Base-by-base conservation (phyloP, 2,113 vertebrate genomes). In the Serinus canaria region DNA sequence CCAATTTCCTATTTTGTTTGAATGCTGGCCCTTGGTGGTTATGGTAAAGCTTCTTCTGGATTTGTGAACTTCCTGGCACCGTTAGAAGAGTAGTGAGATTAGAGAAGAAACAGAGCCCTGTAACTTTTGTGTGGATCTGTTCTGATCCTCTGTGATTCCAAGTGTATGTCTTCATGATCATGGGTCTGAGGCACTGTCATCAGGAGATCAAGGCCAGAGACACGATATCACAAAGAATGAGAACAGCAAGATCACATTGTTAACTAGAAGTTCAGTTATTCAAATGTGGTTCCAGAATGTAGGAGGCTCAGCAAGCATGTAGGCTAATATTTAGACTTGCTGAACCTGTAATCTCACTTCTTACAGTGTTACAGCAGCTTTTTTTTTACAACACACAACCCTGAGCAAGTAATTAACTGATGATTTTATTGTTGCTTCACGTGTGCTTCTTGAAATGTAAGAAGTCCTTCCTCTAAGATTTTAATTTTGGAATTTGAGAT, bases 401-500 rank as follows among this genome's bases (percentile, higher is more conserved):
- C 76, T 6, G 3, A 78, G 31, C 35, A 87, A 83, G 39, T 83
- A 81, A 96, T 93, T 91, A 39, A 66, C 37, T 92, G 83, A 49
- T 52, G 83, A 78, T 49, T 86, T 68, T 82, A 59, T 44, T 92
- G 63, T 94, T 87, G 66, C 90, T 95, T 97, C 76, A 72, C 85
- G 84, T 84, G 43, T 12, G 53, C 47, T n/a, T 92, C 79, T 58
- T 5, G 11, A 79, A 93, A 83, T 91, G 83, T 93, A 66, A 96
- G 92, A 96, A 95, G 90, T 87, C 86, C 50, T 67, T 44, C 9
- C 21, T 93, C 58, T 83, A 49, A 87, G 90, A 94, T 95, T 94
- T 75, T 93, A 53, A 95, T 97, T 97, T 96, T 95, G 93, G 94
- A 96, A 95, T 97, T 92, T 73, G 60, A 93, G 94, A 84, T 95